phyloP scores from a whole-genome alignment of 2,113 vertebrate species.

The Protomyctophum bolini region DNA sequence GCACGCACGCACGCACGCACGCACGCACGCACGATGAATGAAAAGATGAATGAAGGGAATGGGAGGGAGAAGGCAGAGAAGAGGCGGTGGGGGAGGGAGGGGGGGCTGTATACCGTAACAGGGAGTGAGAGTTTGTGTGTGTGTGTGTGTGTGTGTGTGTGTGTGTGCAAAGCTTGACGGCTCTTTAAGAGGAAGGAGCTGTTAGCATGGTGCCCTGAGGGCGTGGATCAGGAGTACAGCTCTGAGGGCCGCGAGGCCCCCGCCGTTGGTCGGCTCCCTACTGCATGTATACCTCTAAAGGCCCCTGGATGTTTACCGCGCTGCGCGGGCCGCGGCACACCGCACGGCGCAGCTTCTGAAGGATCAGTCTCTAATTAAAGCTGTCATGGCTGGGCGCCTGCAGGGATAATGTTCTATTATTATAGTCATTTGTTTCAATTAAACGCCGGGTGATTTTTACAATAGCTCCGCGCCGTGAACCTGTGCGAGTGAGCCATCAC shows the following conservation, averaged over 20 bases:
- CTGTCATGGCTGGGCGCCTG: constrained; percentile 94
- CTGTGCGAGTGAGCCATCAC: constrained; percentile 94
- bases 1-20: too few relatives aligned
- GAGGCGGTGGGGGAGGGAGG: constrained; percentile 24
- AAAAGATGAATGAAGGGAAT: constrained; percentile 49
- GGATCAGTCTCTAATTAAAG: constrained; percentile 99
- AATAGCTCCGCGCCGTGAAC: constrained; percentile 93
- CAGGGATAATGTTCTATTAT: constrained; percentile 99
- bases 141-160: too few relatives aligned
- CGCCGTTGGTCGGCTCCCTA: constrained; percentile 50
- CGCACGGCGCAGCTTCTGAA: constrained; percentile 82
- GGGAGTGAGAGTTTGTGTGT: too few relatives aligned
- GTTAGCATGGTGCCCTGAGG: constrained; percentile 77
- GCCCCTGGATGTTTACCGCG: constrained; percentile 74
- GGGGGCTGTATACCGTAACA: constrained; percentile 1
- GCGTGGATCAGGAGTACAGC: constrained; percentile 71
- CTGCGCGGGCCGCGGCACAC: constrained; percentile 29
- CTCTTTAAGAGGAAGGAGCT: constrained; percentile 68
- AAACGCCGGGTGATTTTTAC: constrained; percentile 99
- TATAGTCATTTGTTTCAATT: constrained; percentile 99
- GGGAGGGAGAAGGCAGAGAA: constrained; percentile 35
- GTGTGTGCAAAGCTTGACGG: constrained; percentile 24
- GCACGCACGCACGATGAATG: too few relatives aligned
- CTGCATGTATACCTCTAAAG: constrained; percentile 44
- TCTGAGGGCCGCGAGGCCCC: constrained; percentile 58